These are phyloP conservation scores for Troides helena DNA, from an alignment of 2,888 invertebrate genomes.

Conservation along the genomic window DNA sequence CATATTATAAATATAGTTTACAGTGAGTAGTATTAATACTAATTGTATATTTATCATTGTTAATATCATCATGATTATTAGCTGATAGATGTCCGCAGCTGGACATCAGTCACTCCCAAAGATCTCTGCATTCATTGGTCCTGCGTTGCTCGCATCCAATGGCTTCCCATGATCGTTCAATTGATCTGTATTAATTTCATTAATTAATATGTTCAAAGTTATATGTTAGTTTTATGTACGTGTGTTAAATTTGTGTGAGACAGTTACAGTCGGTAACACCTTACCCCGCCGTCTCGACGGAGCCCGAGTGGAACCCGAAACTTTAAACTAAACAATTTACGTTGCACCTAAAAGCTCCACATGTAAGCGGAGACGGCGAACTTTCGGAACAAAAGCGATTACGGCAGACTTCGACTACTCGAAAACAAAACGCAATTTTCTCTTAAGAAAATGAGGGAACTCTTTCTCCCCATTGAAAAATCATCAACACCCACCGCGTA, in stretches of 20 bases:
- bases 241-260: not conserved
- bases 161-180: too few relatives aligned
- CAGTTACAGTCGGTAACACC: slow-evolving; percentile 38
- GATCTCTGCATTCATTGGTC: too few relatives aligned
- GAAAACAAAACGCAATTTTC: slow-evolving; percentile 81
- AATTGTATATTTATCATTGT: too few relatives aligned
- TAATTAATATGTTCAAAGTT: not conserved
- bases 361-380: slow-evolving; percentile 62
- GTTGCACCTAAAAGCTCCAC: slow-evolving; percentile 57
- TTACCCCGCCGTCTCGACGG: slow-evolving; percentile 59
- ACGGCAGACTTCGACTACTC: slow-evolving; percentile 80
- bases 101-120: too few relatives aligned
- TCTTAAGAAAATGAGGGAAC: slow-evolving; percentile 81
- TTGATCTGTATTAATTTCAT: not conserved
- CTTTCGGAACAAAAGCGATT: slow-evolving; percentile 78
- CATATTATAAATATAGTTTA: too few relatives aligned
- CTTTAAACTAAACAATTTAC: slow-evolving; percentile 76
- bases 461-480: slow-evolving; percentile 81
- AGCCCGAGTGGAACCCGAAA: slow-evolving; percentile 51
- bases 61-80: too few relatives aligned
- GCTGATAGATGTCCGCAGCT: too few relatives aligned
- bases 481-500: slow-evolving; percentile 80
- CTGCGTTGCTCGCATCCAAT: too few relatives aligned
- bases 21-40: too few relatives aligned
- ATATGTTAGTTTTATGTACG: not conserved